Conservation (phyloP, 2,113 vertebrate species). For the Grus americana region DNA sequence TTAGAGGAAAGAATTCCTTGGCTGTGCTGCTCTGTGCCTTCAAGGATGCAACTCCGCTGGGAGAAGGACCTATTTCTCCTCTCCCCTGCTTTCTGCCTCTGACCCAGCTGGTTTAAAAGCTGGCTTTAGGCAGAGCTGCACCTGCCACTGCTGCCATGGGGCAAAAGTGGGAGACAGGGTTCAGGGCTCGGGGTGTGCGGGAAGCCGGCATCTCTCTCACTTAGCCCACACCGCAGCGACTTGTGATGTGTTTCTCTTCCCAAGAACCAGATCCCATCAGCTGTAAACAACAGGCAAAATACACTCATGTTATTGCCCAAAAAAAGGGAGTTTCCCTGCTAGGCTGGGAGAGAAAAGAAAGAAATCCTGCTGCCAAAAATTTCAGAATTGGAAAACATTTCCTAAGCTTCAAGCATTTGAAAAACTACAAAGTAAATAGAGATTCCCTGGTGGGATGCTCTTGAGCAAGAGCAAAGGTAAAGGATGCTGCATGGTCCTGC, state of each 20-base stretch:
- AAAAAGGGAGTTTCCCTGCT: neutral
- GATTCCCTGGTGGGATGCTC: neutral
- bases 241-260: neutral
- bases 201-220: neutral
- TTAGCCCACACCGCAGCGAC: neutral
- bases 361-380: slow-evolving; percentile 8
- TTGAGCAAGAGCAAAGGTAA: slow-evolving; percentile 7
- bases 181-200: neutral
- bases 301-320: neutral
- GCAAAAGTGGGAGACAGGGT: neutral
- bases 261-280: neutral
- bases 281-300: slow-evolving; percentile 28
- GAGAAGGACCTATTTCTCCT: neutral
- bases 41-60: neutral
- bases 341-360: neutral
- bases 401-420: neutral
- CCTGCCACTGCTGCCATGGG: neutral
- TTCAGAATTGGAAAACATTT: neutral
- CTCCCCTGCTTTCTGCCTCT: neutral
- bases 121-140: neutral
- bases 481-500: neutral
- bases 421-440: neutral
- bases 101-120: neutral
- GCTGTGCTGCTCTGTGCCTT: neutral
- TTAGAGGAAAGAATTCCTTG: slow-evolving; percentile 52